Conservation (phyloP, 2,797 vertebrate genomes). For the Fistularia tabacaria region DNA sequence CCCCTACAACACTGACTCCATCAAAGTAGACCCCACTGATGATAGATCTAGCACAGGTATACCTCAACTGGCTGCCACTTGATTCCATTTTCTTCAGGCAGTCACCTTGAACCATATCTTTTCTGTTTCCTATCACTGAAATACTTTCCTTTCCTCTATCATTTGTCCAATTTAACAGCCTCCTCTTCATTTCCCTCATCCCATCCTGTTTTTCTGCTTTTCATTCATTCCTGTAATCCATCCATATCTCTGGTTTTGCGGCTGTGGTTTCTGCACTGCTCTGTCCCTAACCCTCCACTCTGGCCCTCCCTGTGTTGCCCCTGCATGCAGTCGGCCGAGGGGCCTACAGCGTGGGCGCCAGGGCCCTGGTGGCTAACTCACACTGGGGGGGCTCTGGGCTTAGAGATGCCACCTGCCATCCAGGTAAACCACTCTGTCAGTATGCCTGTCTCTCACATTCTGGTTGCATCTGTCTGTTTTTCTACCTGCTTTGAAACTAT, state of each 20-base stretch:
- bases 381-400: constrained; percentile 61
- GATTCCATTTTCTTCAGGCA: constrained; percentile 27
- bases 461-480: constrained; percentile 1
- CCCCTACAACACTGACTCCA: constrained; percentile 70
- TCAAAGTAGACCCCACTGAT: constrained; percentile 79
- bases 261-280: constrained; percentile 61
- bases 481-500: not conserved
- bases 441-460: constrained; percentile 15
- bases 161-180: constrained; percentile 23
- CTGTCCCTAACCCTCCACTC: constrained; percentile 59
- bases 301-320: constrained; percentile 65
- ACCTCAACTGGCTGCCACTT: constrained; percentile 24
- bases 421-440: constrained; percentile 63
- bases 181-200: constrained; percentile 13
- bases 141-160: constrained; percentile 31
- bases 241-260: constrained; percentile 38
- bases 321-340: constrained; percentile 62
- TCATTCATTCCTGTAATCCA: constrained; percentile 16
- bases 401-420: constrained; percentile 60
- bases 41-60: constrained; percentile 86
- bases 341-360: constrained; percentile 49
- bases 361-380: constrained; percentile 44
- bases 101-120: constrained; percentile 40
- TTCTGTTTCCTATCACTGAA: constrained; percentile 31
- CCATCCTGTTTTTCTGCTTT: constrained; percentile 20